A percentile compares a stretch with the other conserved stretches of the same genome.
phyloP scores from a whole-genome alignment of 1,140 invertebrate genomes.

The Pachyrhynchus sulphureomaculatus region DNA sequence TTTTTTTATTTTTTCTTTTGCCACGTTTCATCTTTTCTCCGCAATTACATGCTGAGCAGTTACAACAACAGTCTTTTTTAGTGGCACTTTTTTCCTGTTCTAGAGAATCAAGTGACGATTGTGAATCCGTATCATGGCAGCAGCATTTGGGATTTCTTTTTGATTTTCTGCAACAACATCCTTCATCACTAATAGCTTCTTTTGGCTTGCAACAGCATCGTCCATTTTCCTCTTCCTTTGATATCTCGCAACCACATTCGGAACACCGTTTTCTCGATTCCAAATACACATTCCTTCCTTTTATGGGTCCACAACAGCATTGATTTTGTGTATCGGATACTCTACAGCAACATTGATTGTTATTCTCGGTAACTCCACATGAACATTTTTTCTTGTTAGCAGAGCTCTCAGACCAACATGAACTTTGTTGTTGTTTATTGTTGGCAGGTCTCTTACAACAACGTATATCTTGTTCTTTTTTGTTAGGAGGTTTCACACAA shows the following conservation, averaged over 20 bases:
- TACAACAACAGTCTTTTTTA: slow-evolving; percentile 2
- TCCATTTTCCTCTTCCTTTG: neutral
- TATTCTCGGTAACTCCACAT: neutral
- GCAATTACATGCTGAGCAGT: slow-evolving; percentile 2
- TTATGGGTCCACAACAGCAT: neutral
- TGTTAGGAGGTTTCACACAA: neutral
- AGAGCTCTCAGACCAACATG: neutral
- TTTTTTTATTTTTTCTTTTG: neutral
- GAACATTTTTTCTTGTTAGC: neutral
- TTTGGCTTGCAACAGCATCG: neutral
- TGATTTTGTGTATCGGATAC: neutral
- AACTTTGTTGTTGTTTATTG: neutral
- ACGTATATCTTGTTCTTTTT: neutral
- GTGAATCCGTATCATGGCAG: neutral
- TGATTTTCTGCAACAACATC: neutral
- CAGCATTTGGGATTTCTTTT: neutral
- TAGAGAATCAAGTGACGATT: neutral
- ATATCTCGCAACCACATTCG: neutral
- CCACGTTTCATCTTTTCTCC: neutral
- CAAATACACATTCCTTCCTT: neutral
- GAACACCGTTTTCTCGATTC: neutral
- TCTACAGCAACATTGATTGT: neutral
- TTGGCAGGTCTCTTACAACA: neutral
- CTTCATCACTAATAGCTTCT: neutral
- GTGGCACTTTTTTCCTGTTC: neutral